A percentile compares a stretch with the other conserved stretches of the same genome.
phyloP scores from a whole-genome alignment of 2,888 invertebrate species.

The Periphyllus acericola region DNA sequence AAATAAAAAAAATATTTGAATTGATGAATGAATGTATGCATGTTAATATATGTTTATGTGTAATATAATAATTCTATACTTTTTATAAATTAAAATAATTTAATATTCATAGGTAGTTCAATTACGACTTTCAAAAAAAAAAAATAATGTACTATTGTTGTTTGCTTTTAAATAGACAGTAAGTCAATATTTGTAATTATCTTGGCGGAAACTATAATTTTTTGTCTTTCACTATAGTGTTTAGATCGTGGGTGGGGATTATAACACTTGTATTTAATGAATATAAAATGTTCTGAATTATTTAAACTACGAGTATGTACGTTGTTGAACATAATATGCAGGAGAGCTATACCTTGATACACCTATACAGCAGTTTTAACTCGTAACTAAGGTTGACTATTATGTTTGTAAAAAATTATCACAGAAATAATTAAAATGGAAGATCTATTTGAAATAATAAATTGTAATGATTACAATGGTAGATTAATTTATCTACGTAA shows the following conservation, averaged over 20 bases:
- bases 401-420: not conserved
- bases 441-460: not conserved
- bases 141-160: not conserved
- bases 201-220: not conserved
- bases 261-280: slow-evolving; percentile 13
- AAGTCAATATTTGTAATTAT: not conserved
- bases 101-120: not conserved
- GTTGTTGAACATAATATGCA: not conserved
- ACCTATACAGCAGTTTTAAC: not conserved
- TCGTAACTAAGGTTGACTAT: not conserved
- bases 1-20: too few relatives aligned
- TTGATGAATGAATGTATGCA: too few relatives aligned
- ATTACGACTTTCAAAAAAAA: not conserved
- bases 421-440: not conserved
- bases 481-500: not conserved
- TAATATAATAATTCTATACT: too few relatives aligned
- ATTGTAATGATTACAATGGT: not conserved
- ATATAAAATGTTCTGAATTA: not conserved
- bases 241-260: not conserved
- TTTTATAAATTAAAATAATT: too few relatives aligned
- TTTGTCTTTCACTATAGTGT: not conserved
- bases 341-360: not conserved
- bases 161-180: not conserved
- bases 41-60: too few relatives aligned
- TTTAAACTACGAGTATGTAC: not conserved